Evolutionary conservation across 2,113 vertebrate genomes (phyloP).

Genomic region (Tetrax tetrax): DNA sequence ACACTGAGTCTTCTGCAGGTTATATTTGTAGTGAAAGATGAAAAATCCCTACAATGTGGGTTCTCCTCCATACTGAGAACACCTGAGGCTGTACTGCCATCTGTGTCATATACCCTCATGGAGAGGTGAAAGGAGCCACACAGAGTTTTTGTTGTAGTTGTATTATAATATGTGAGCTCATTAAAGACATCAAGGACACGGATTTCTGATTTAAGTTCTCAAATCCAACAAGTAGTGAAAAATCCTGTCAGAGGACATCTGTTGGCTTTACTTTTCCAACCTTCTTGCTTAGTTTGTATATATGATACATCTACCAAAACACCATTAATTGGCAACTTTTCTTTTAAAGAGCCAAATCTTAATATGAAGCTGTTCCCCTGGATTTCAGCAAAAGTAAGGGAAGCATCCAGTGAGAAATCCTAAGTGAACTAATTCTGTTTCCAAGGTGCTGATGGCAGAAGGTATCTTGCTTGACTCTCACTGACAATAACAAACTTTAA

Average conservation of each 20-base stretch:
- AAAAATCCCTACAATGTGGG: background rate
- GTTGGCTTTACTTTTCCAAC: background rate
- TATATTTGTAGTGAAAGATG: background rate
- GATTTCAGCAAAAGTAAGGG: background rate
- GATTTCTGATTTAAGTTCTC: background rate
- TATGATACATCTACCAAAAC: background rate
- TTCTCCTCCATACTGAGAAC: accelerated
- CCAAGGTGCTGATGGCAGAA: slow-evolving; percentile 28
- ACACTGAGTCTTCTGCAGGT: background rate
- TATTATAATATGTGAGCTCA: background rate
- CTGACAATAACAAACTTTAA: slow-evolving; percentile 32
- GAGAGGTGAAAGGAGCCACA: background rate
- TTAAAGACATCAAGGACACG: background rate
- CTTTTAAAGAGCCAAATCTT: background rate
- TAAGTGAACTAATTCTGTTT: slow-evolving; percentile 15
- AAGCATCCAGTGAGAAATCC: background rate
- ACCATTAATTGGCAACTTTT: background rate
- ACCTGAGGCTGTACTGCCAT: background rate
- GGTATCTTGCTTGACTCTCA: background rate
- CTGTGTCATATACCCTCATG: background rate
- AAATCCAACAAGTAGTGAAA: background rate
- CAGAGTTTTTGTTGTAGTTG: background rate
- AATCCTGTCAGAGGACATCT: background rate
- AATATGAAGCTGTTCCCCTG: background rate
- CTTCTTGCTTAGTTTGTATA: background rate